Evolutionary conservation across 1,140 invertebrate genomes (phyloP), one percentile per base, ranked within the genome.

Genomic region (Brachionus angularis): DNA sequence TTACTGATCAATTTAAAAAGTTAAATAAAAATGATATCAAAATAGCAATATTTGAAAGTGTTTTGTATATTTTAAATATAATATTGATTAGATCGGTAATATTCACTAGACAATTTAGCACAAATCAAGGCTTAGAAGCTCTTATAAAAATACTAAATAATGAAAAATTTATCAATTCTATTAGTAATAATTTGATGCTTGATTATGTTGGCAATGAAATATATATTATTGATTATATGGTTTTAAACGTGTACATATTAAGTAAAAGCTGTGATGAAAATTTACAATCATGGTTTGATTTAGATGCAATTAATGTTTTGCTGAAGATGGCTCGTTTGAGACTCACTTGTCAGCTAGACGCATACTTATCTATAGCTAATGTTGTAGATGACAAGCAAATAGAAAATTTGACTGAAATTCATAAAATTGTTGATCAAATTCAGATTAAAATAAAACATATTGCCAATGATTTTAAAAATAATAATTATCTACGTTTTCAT

Each of bases 301-400:
- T 58, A 33, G 53, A 58, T 18, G 34, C 53, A 12, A 7, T 58
- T 21, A 36, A 23, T 21, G 39, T n/a, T 25, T 23, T 58, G 12
- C 10, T 58, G 14, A 58, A 39, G 12, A 7, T 58, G 5, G 53
- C 53, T 27, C 36, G 39, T 5, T 12, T 39, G n/a, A 42, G 36
- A 36, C 34, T 18, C 8, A 21, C 21, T 8, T 36, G 10, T 12
- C 12, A 58, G 21, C 21, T 58, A 1, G n/a, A 58, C 25, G 33
- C 36, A 0, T 67, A 47, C 27, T 12, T 46, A 33, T 29, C 42
- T 5, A 31, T 67, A 16, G 31, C 42, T 8, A 47, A 46, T 18
- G 47, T 67, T 29, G 42, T 46, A 4, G 47, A 18, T 12, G 62
- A 67, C 16, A 67, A 50, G 23, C 42, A 67, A 47, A 46, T 67